Evolutionary conservation across 2,888 invertebrate species (phyloP).

Genomic region (Ommatoiulus sabulosus): DNA sequence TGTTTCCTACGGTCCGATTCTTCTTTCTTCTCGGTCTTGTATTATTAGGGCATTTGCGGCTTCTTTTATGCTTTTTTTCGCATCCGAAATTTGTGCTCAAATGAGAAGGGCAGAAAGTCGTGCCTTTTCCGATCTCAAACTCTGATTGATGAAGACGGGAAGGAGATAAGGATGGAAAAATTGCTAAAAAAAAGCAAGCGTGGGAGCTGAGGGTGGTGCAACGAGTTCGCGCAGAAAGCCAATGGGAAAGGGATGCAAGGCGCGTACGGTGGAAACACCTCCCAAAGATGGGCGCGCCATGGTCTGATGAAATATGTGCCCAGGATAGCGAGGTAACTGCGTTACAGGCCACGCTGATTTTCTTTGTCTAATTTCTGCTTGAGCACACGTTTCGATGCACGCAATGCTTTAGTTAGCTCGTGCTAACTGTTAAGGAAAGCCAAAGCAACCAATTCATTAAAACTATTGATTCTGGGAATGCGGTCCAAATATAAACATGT

Average conservation of each 20-base stretch:
- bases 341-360: not conserved
- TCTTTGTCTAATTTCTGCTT: not conserved
- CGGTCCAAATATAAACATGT: not conserved
- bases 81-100: conserved; percentile 45
- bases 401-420: not conserved
- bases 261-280: not conserved
- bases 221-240: not conserved
- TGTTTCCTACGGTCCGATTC: not conserved
- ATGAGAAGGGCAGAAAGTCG: conserved; percentile 50
- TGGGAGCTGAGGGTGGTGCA: not conserved
- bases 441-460: not conserved
- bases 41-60: conserved; percentile 43
- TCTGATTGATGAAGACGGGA: conserved; percentile 52
- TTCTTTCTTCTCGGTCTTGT: conserved; percentile 19
- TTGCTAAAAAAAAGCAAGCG: not conserved
- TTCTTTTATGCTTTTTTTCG: conserved; percentile 38
- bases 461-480: not conserved
- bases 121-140: conserved; percentile 45
- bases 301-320: not conserved
- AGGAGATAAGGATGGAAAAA: conserved; percentile 49
- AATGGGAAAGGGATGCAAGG: not conserved
- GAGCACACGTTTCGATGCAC: not conserved
- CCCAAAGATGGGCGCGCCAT: not conserved
- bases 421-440: not conserved
- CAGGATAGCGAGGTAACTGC: not conserved